Evolutionary conservation across 92 coral and sea anemone species (phyloP).

Genomic region (Umimayanthus chanpuru): DNA sequence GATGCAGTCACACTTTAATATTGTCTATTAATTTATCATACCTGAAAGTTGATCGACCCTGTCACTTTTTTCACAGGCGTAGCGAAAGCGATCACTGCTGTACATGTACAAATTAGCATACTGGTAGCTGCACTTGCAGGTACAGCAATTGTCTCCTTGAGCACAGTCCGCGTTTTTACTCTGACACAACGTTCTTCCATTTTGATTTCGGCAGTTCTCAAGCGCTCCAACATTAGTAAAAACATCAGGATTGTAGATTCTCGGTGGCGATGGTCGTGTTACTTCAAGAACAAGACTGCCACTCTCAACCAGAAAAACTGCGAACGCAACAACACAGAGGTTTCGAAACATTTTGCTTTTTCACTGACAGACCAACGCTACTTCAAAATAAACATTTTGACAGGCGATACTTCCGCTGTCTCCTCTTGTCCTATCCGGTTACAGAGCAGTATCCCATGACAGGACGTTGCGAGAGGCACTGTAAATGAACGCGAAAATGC

Average conservation of each 20-base stretch:
- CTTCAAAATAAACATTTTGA: constrained; percentile 4
- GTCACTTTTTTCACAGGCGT: neutral
- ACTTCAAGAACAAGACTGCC: neutral
- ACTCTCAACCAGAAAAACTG: neutral
- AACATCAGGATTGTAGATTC: neutral
- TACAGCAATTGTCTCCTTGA: constrained; percentile 36
- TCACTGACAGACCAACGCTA: neutral
- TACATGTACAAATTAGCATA: constrained; percentile 39
- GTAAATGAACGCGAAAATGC: neutral
- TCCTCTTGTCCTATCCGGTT: neutral
- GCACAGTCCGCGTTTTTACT: neutral
- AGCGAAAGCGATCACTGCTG: neutral
- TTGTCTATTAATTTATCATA: neutral
- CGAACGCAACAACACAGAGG: neutral
- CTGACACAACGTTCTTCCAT: neutral
- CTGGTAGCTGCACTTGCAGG: constrained; percentile 29
- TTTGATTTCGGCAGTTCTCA: neutral
- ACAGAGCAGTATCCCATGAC: neutral
- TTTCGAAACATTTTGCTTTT: constrained; percentile 15
- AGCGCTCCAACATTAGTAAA: neutral
- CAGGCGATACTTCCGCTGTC: constrained; percentile 8
- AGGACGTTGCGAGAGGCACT: neutral
- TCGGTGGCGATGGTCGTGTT: constrained; percentile 17
- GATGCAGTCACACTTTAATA: neutral
- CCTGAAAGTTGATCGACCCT: constrained; percentile 9